A percentile compares a stretch with the other conserved stretches of the same genome.
These are phyloP conservation scores for Eumacrocentrus americanus DNA, from an alignment of 2,888 invertebrate species.

Conservation along the genomic window DNA sequence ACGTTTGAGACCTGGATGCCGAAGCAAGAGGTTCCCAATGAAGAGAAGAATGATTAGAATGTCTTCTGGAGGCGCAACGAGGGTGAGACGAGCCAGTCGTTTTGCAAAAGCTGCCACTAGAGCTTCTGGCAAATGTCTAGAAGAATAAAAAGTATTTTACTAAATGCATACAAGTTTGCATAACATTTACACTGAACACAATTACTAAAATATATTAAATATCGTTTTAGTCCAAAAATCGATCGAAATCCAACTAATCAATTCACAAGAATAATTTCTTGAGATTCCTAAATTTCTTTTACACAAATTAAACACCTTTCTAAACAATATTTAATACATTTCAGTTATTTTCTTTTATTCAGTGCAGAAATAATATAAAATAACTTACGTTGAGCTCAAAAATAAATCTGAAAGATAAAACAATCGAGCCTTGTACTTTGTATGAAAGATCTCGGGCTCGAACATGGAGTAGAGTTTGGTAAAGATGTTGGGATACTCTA, in stretches of 20 bases:
- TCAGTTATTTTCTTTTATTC: too few species aligned
- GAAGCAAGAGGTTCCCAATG: conserved; percentile 81
- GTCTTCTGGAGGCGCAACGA: conserved; percentile 83
- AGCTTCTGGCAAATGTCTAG: conserved; percentile 86
- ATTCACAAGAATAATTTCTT: too few species aligned
- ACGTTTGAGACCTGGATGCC: conserved; percentile 83
- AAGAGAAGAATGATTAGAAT: conserved; percentile 79
- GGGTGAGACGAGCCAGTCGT: conserved; percentile 80
- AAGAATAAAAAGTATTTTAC: conserved; percentile 34
- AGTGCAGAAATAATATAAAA: neutral
- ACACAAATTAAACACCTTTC: too few species aligned
- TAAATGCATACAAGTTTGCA: neutral
- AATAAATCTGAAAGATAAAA: conserved; percentile 90
- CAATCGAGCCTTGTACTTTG: conserved; percentile 86
- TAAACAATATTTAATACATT: too few species aligned
- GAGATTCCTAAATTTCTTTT: too few species aligned
- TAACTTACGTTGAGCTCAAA: conserved; percentile 81
- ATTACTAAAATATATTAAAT: too few species aligned
- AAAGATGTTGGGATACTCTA: conserved; percentile 95
- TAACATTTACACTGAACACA: too few species aligned
- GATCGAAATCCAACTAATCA: too few species aligned
- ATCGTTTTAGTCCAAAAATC: too few species aligned
- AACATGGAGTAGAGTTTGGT: conserved; percentile 94
- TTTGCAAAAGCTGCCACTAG: conserved; percentile 94
- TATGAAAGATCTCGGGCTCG: conserved; percentile 88